Conservation (phyloP, 2,797 vertebrate genomes). For the Manis crassicaudata region DNA sequence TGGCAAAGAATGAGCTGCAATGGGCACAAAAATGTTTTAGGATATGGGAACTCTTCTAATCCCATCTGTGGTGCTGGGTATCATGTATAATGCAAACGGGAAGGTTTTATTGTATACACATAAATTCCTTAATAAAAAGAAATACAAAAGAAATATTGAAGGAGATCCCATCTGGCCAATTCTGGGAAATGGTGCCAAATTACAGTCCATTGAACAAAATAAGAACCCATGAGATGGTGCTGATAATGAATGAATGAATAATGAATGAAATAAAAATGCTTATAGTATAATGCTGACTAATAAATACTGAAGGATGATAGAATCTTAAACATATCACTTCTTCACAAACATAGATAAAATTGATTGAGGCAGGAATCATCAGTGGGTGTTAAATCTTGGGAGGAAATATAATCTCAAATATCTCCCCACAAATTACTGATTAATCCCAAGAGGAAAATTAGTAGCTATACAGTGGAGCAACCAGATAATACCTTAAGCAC, state of each 20-base stretch:
- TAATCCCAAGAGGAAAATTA: not conserved
- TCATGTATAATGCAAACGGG: not conserved
- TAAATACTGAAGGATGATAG: not conserved
- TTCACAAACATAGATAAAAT: not conserved
- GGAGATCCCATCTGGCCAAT: not conserved
- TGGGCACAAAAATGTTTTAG: not conserved
- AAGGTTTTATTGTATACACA: not conserved
- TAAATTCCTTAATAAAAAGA: constrained; percentile 16
- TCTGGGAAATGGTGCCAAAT: not conserved
- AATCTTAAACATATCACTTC: not conserved
- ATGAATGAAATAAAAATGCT: not conserved
- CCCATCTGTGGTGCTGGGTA: not conserved
- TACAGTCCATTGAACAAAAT: not conserved
- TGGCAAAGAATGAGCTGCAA: not conserved
- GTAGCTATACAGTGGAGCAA: not conserved
- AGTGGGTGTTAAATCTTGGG: not conserved
- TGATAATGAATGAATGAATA: not conserved
- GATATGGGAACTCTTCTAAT: not conserved
- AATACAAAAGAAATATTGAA: not conserved
- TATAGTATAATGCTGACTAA: not conserved
- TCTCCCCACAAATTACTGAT: not conserved
- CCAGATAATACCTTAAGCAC: not conserved
- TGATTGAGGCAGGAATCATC: not conserved
- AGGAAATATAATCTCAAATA: not conserved
- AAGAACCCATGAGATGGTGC: not conserved